A percentile compares a stretch with the other conserved stretches of the same genome.
phyloP scores from a whole-genome alignment of 2,888 invertebrate genomes.

The Vandiemenella viatica region DNA sequence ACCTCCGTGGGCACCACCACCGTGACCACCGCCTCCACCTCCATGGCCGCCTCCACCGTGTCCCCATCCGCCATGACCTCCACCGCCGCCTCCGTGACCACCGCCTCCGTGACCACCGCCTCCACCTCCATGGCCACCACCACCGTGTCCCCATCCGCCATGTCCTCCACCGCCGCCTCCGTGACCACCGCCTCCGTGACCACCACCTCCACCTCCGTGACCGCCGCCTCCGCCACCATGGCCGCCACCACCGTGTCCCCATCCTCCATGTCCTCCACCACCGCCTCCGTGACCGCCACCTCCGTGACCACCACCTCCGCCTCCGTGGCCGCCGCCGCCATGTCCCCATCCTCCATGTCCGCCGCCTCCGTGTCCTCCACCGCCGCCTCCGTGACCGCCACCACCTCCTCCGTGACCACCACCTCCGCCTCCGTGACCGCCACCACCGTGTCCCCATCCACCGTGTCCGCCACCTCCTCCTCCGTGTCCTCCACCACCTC shows the following conservation, averaged over 20 bases:
- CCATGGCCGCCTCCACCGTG: constrained; percentile 4
- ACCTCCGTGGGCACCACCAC: background rate
- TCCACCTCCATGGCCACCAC: background rate
- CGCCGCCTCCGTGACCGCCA: background rate
- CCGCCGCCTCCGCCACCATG: background rate
- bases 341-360: background rate
- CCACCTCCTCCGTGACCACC: background rate
- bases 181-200: background rate
- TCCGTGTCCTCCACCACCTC: constrained; percentile 1
- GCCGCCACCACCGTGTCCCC: background rate
- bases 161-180: background rate
- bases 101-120: background rate
- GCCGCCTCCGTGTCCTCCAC: background rate
- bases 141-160: background rate
- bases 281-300: background rate
- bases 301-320: background rate
- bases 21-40: background rate
- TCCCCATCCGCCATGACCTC: background rate
- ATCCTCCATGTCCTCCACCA: background rate
- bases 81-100: background rate
- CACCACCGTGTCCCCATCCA: background rate
- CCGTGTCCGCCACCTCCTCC: background rate
- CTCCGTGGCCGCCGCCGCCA: background rate
- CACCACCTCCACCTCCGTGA: constrained; percentile 1
- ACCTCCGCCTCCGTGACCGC: background rate